These are phyloP conservation scores for Carcina quercana DNA, from an alignment of 2,888 invertebrate genomes.

Conservation along the genomic window DNA sequence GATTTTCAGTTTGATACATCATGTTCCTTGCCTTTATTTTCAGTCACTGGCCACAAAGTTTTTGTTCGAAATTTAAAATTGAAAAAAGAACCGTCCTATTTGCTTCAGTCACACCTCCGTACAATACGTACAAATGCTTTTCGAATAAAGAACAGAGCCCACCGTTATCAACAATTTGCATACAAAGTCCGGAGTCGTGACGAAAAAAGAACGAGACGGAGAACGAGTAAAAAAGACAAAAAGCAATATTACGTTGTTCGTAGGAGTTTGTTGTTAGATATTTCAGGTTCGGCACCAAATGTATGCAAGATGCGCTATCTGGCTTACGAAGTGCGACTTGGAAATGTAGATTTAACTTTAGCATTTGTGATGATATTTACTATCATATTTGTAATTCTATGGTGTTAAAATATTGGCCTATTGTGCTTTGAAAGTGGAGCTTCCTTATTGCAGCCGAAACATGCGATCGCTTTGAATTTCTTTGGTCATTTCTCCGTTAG, in stretches of 20 bases:
- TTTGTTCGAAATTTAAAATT: no score
- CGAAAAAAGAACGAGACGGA: constrained; percentile 25
- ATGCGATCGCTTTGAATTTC: no score
- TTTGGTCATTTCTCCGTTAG: no score
- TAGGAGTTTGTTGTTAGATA: constrained; percentile 18
- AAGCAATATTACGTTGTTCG: constrained; percentile 29
- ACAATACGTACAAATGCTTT: constrained; percentile 7
- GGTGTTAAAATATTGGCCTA: constrained; percentile 5
- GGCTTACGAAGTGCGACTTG: constrained; percentile 24
- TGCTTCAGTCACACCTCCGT: constrained; percentile 16
- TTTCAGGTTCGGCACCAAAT: constrained; percentile 31
- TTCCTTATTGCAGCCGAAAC: no score
- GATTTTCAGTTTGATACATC: no score
- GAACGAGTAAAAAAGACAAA: constrained; percentile 25
- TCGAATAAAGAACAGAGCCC: constrained; percentile 13
- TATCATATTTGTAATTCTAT: constrained; percentile 16
- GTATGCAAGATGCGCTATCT: constrained; percentile 46
- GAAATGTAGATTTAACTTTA: constrained; percentile 25
- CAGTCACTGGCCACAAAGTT: no score
- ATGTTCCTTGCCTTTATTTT: no score
- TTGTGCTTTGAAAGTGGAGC: no score
- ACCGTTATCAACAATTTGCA: constrained; percentile 43
- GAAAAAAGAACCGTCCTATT: constrained; percentile 12
- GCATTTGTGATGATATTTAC: constrained; percentile 25
- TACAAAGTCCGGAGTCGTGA: constrained; percentile 54